phyloP scores from a whole-genome alignment of 53 echinoderm and acorn worm genomes.

The Patiria pectinifera region DNA sequence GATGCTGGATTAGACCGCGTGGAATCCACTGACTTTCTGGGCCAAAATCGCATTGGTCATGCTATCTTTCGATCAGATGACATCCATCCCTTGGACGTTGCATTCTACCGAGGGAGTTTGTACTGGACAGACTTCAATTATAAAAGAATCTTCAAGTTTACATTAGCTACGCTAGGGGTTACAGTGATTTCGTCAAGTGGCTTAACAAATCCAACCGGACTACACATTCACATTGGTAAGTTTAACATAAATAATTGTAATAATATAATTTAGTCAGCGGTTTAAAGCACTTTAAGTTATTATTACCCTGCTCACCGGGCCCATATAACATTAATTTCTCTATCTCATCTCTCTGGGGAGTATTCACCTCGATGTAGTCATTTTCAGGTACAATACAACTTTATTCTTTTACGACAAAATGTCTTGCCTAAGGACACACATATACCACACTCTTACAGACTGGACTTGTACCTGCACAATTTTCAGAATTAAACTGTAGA shows the following conservation, averaged over 20 bases:
- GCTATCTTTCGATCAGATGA: background rate
- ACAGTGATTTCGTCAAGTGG: background rate
- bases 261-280: too few relatives aligned
- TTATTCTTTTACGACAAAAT: too few relatives aligned
- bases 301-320: too few relatives aligned
- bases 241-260: background rate
- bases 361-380: too few relatives aligned
- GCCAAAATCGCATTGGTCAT: constrained; percentile 30
- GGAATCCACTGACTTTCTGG: constrained; percentile 53
- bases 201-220: background rate
- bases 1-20: constrained; percentile 64
- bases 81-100: constrained; percentile 69
- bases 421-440: too few relatives aligned
- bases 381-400: too few relatives aligned
- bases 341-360: too few relatives aligned
- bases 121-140: constrained; percentile 65
- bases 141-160: background rate
- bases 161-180: background rate
- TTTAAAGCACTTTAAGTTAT: too few relatives aligned
- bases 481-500: too few relatives aligned
- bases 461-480: too few relatives aligned
- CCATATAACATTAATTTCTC: too few relatives aligned
- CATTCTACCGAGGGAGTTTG: constrained; percentile 22
- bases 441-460: too few relatives aligned
- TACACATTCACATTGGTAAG: background rate